Base-by-base conservation (phyloP, 2,113 vertebrate species). In the Pterocles burchelli region DNA sequence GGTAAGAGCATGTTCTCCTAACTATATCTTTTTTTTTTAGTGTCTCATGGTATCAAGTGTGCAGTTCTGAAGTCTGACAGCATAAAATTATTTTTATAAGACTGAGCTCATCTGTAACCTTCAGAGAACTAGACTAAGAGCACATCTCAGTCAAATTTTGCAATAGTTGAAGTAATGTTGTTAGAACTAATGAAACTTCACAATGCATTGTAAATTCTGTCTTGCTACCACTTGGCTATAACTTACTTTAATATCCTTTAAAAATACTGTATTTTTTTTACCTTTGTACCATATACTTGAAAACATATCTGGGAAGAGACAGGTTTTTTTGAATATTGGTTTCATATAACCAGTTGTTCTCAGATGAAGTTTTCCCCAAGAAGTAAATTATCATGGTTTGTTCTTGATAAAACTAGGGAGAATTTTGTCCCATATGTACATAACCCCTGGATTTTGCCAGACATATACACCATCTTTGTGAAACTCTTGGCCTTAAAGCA, bases 1-100 rank as follows among this genome's bases (percentile, higher is more conserved):
- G 99, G 99, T 99, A 96, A 90, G 97, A 95, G 34, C 15, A 63
- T 76, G 24, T 72, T 94, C n/a, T 70, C 46, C 55, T 70, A 38
- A 51, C 45, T 71, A 0, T 21, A 20, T 41, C 15, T 17, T 61
- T 70, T 59, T 52, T 51, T 73, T 43, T 46, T n/a, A 43, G 0
- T 52, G 12, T 46, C 49, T 74, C 17, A 10, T 91, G 36, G 49
- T 82, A 49, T 41, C 66, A 88, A 88, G 54, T 41, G 15, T 88
- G 57, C 65, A 49, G 21, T 86, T 90, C 78, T 88, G 59, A 51
- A 66, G 31, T 54, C 76, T 73, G 71, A 94, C 43, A 91, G 58
- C 62, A 85, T 57, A 52, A 78, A 63, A 72, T 55, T 28, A 49
- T 86, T 94, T 79, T 51, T 4, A 18, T 65, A 86, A 81, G 21